Evolutionary conservation across 2,797 vertebrate species (phyloP).

Genomic region (Picus viridis): DNA sequence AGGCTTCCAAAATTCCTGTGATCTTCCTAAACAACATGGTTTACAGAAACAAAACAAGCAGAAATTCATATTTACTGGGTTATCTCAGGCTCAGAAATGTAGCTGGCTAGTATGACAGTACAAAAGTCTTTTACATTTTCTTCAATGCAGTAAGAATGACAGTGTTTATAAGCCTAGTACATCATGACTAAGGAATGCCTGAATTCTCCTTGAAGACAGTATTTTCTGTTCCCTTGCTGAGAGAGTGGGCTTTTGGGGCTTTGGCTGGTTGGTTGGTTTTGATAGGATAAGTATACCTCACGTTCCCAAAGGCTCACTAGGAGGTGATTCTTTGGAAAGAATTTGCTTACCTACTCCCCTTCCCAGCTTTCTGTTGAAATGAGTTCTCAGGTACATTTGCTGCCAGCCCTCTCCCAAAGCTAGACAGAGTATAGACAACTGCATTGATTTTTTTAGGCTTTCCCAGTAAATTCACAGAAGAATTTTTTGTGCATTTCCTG

Average conservation of each 20-base stretch:
- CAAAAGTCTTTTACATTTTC: not conserved
- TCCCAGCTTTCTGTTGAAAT: not conserved
- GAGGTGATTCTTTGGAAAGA: not conserved
- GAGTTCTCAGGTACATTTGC: not conserved
- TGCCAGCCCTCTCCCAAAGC: not conserved
- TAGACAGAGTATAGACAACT: not conserved
- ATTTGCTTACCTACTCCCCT: not conserved
- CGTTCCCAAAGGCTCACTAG: not conserved
- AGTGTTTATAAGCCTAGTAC: not conserved
- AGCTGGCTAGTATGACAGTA: not conserved
- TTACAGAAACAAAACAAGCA: not conserved
- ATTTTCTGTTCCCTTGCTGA: constrained; percentile 9
- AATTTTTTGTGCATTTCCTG: not conserved
- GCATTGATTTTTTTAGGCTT: not conserved
- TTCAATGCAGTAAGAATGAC: not conserved
- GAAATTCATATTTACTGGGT: not conserved
- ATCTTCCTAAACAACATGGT: not conserved
- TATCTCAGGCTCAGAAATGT: not conserved
- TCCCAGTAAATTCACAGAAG: not conserved
- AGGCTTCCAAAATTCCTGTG: not conserved
- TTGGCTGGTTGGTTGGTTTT: not conserved
- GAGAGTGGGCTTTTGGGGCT: not conserved
- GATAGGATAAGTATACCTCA: not conserved
- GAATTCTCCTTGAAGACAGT: not conserved
- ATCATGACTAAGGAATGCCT: not conserved